Evolutionary conservation across 1,140 invertebrate species (phyloP), one percentile per base, ranked within the genome.

Genomic region (Episyrphus balteatus): DNA sequence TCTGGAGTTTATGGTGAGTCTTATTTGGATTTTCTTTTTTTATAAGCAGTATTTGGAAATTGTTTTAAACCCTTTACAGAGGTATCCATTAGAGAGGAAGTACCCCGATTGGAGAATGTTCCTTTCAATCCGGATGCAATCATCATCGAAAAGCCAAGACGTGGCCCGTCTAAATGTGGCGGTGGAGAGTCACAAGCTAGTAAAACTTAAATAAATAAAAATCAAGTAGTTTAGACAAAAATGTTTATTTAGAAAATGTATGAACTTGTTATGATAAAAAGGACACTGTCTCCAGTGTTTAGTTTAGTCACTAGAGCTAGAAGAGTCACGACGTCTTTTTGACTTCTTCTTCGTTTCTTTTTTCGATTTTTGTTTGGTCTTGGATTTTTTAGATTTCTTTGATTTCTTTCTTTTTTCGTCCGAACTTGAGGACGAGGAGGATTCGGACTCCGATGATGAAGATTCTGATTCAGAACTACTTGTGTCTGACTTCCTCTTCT

Each of bases 61-160:
- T 30, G 34, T 30, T 17, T 5, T n/a, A n/a, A 39, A 26, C 30
- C 12, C 15, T 30, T 26, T 8, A 26, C 18, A 65, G 62, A 62
- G 26, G 42, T 65, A 2, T 57, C 58, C 1, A 66, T 67, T 11
- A 65, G 58, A 1, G 57, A 55, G 3, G 60, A 65, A 36, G 62
- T 55, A 6, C 62, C 64, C 5, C 55, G 55, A 1, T 44, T 67
- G 18, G 64, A 67, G 33, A 67, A 67, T 50, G 49, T 67, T 5
- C 32, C 45, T 0, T 67, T 65, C 15, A 52, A 67, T 55, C 59
- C 62, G 5, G 55, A 67, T 36, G 62, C 59, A 41, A n/a, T n/a
- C 21, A 26, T 59, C 7, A 55, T 66, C n/a, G 51, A 59, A 15
- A 30, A 47, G 17, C 54, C 59, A 1, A 48, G 52, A 1, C 53